Evolutionary conservation across 1,140 invertebrate species (phyloP).

Genomic region (Yoshiicerus persimilis): DNA sequence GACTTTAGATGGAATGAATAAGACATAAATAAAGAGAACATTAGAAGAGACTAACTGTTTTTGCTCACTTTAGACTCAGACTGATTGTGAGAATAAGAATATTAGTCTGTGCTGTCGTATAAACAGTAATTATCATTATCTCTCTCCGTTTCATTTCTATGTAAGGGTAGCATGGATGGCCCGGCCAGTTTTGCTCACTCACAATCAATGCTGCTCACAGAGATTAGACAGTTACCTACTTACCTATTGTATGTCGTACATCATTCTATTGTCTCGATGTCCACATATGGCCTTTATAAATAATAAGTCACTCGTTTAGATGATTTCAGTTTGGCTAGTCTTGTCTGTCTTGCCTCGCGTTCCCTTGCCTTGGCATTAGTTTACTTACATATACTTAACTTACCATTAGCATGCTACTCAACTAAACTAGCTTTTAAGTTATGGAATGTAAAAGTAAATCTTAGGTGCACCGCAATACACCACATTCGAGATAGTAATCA

Average conservation of each 20-base stretch:
- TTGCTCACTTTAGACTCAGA: not conserved
- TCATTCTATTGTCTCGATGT: not conserved
- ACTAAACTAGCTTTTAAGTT: not conserved
- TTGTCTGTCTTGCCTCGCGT: not conserved
- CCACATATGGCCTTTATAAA: slow-evolving; percentile 20
- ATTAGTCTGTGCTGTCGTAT: not conserved
- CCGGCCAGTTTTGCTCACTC: not conserved
- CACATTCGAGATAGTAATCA: not conserved
- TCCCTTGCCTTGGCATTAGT: not conserved
- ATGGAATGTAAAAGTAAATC: not conserved
- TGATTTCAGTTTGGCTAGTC: not conserved
- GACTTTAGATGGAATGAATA: not conserved
- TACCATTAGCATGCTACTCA: not conserved
- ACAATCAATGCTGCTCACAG: not conserved
- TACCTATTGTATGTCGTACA: not conserved
- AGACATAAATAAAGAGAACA: not conserved
- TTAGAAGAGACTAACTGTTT: not conserved
- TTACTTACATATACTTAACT: not conserved
- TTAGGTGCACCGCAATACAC: not conserved
- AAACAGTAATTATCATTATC: not conserved
- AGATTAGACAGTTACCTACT: not conserved
- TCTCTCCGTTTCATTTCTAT: not conserved
- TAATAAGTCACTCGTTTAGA: not conserved
- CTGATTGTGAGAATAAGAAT: not conserved
- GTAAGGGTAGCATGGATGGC: not conserved